A percentile compares a stretch with the other conserved stretches of the same genome.
phyloP scores from a whole-genome alignment of 2,888 invertebrate species.

The Hipparchia semele region DNA sequence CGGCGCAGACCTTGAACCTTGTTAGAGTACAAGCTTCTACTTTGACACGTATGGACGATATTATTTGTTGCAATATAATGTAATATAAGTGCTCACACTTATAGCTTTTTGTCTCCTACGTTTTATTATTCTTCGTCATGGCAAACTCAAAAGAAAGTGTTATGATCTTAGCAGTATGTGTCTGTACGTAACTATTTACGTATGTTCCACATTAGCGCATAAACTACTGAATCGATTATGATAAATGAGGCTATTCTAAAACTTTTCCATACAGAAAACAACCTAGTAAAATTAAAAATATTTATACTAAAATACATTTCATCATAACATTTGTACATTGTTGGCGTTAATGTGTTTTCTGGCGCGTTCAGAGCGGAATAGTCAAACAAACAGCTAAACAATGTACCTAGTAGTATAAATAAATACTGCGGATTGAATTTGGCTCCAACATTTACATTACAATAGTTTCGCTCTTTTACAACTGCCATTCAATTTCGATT shows the following conservation, averaged over 20 bases:
- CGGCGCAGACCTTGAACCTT: conserved; percentile 16
- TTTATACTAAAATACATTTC: conserved; percentile 11
- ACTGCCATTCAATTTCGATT: conserved; percentile 30
- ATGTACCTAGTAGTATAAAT: conserved; percentile 11
- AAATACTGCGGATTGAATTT: conserved; percentile 46
- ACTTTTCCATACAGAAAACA: too few relatives aligned
- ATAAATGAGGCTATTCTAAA: too few relatives aligned
- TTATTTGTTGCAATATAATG: conserved; percentile 1
- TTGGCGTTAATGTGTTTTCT: conserved; percentile 21
- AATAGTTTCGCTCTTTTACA: conserved; percentile 50
- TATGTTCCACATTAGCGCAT: too few relatives aligned
- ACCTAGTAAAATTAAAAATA: neutral
- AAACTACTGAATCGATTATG: too few relatives aligned
- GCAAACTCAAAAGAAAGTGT: too few relatives aligned
- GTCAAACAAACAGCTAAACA: conserved; percentile 25
- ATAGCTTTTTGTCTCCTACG: neutral
- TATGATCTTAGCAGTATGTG: too few relatives aligned
- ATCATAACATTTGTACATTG: conserved; percentile 21
- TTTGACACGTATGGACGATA: conserved; percentile 25
- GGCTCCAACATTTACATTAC: conserved; percentile 48
- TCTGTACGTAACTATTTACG: too few relatives aligned
- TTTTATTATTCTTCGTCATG: neutral
- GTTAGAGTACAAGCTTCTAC: conserved; percentile 15
- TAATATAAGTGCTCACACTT: neutral
- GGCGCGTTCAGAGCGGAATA: conserved; percentile 26